Percentiles rank a stretch among this genome's conserved stretches.
phyloP scores from a whole-genome alignment of 2,113 vertebrate species.

The Hucho hucho region DNA sequence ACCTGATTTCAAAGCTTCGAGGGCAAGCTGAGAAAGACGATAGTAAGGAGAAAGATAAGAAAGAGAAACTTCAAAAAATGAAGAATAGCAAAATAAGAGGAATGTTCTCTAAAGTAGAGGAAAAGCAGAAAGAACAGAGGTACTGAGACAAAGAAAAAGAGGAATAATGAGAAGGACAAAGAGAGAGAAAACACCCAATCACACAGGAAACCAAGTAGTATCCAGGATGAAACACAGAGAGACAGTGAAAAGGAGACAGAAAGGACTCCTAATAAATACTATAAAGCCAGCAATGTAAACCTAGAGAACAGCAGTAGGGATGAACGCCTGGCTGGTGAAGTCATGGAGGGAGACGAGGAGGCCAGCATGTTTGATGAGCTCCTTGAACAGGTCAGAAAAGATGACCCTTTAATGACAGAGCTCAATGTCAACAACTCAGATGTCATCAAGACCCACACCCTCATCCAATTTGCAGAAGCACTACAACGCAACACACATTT shows the following conservation, averaged over 20 bases:
- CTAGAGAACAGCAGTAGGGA: not conserved
- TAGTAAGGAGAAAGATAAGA: not conserved
- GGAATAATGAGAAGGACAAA: conserved; percentile 5
- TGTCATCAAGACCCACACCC: conserved; percentile 79
- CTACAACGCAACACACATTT: conserved; percentile 81
- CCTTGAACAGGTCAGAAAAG: conserved; percentile 80
- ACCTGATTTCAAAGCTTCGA: conserved; percentile 18
- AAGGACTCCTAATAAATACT: not conserved
- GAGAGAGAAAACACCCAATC: conserved; percentile 7
- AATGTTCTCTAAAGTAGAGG: not conserved
- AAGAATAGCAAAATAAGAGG: conserved; percentile 26
- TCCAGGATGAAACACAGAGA: not conserved
- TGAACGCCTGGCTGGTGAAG: not conserved
- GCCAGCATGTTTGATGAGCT: conserved; percentile 83
- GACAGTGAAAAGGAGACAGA: conserved; percentile 19
- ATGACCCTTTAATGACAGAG: conserved; percentile 75
- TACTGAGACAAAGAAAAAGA: conserved; percentile 6
- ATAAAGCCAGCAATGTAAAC: not conserved
- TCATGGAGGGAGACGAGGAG: conserved; percentile 32
- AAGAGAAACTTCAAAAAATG: conserved; percentile 10
- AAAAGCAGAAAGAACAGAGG: conserved; percentile 26
- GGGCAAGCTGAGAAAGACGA: not conserved
- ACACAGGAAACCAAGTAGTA: conserved; percentile 10
- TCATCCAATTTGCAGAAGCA: conserved; percentile 83
- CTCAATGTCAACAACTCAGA: conserved; percentile 87